phyloP scores from a whole-genome alignment of 2,888 invertebrate species.

The Galerucella calmariensis region DNA sequence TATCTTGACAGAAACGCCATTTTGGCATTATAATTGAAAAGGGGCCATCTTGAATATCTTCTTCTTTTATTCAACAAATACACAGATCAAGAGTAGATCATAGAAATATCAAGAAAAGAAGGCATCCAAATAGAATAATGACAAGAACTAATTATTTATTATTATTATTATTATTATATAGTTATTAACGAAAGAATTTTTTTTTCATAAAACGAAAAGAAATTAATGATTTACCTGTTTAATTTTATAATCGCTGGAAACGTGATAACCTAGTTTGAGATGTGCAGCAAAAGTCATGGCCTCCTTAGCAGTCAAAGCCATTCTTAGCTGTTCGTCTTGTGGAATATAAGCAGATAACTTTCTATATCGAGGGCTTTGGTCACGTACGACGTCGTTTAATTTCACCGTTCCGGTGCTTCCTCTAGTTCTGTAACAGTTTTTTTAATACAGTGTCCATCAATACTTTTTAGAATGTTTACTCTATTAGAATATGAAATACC shows the following conservation, averaged over 20 bases:
- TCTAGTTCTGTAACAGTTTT: conserved; percentile 55
- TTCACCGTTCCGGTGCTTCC: conserved; percentile 60
- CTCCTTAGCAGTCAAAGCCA: conserved; percentile 79
- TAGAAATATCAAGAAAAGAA: too few relatives aligned
- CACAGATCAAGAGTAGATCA: too few relatives aligned
- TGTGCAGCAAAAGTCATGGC: conserved; percentile 82
- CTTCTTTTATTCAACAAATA: too few relatives aligned
- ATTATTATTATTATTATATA: too few relatives aligned
- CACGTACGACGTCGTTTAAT: conserved; percentile 70
- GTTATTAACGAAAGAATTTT: too few relatives aligned
- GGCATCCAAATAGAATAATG: too few relatives aligned
- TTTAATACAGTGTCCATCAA: neutral
- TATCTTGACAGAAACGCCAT: too few relatives aligned
- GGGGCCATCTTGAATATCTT: too few relatives aligned
- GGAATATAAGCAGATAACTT: conserved; percentile 86
- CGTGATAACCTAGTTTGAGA: conserved; percentile 78
- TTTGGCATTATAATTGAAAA: too few relatives aligned
- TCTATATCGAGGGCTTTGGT: conserved; percentile 81
- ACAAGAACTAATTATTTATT: too few relatives aligned
- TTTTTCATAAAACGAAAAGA: neutral
- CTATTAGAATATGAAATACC: too few relatives aligned
- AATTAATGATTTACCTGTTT: conserved; percentile 70
- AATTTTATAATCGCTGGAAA: conserved; percentile 75
- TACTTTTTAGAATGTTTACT: too few relatives aligned
- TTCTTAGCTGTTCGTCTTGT: conserved; percentile 80